Conservation (phyloP, 2,113 vertebrate species). For the Orientallactaga bullata region DNA sequence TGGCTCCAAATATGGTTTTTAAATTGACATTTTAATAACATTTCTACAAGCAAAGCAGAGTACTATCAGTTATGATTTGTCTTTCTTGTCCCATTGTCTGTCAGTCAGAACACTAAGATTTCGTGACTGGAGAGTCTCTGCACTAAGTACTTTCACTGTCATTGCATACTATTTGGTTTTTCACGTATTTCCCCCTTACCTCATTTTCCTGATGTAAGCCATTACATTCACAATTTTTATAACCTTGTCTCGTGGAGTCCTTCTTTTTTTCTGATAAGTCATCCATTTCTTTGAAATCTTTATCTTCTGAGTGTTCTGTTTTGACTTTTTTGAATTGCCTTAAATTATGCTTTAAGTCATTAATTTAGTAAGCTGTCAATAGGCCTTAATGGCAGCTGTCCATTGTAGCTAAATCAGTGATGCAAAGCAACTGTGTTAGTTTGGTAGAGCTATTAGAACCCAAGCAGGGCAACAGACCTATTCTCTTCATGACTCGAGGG, state of each 20-base stretch:
- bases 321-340: not conserved
- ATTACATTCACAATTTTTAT: not conserved
- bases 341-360: conserved; percentile 33
- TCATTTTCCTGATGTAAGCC: not conserved
- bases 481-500: not conserved
- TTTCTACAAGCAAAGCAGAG: not conserved
- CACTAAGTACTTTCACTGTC: not conserved
- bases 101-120: not conserved
- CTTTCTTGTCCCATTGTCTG: not conserved
- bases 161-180: not conserved
- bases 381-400: not conserved
- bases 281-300: not conserved
- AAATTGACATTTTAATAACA: not conserved
- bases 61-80: not conserved
- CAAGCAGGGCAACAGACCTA: not conserved
- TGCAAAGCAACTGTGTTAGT: not conserved
- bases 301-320: not conserved
- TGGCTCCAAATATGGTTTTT: not conserved
- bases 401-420: not conserved
- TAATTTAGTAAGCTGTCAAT: not conserved
- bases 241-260: not conserved
- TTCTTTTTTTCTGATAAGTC: not conserved
- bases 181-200: not conserved
- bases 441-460: not conserved
- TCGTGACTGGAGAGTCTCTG: not conserved